Conservation (phyloP, 2,113 vertebrate genomes). For the Castor canadensis region DNA sequence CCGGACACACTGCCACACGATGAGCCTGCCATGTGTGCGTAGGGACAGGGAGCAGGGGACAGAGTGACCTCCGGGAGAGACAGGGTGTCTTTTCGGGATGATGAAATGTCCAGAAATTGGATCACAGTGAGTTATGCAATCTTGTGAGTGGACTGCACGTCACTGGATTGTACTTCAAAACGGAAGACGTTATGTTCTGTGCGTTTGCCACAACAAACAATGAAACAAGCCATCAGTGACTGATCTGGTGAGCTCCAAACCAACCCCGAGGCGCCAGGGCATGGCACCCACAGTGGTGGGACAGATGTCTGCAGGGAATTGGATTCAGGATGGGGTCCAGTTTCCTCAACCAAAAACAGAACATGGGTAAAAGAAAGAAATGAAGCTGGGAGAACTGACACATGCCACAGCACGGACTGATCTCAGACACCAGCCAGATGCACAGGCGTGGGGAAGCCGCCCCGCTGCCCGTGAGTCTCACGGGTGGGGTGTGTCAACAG, state of each 20-base stretch:
- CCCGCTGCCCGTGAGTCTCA: background rate
- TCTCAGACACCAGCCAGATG: background rate
- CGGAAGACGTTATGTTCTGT: background rate
- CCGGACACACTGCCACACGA: no score
- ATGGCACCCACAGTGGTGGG: background rate
- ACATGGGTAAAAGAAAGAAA: background rate
- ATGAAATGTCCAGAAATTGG: no score
- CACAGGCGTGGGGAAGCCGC: background rate
- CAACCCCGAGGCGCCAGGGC: background rate
- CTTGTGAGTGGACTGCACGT: no score
- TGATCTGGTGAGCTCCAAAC: background rate
- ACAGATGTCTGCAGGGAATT: background rate
- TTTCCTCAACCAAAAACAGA: background rate
- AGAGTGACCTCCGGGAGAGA: accelerated
- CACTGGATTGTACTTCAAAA: background rate
- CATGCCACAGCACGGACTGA: background rate
- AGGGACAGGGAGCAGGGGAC: background rate
- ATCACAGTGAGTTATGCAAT: no score
- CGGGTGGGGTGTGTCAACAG: background rate
- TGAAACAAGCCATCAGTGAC: background rate
- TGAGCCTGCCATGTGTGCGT: no score
- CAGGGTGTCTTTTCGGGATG: background rate
- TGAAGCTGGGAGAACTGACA: background rate
- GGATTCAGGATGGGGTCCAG: background rate
- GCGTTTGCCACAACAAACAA: background rate